These are phyloP conservation scores for Myanophis thanlyinensis DNA, from an alignment of 2,113 vertebrate genomes.

Conservation along the genomic window DNA sequence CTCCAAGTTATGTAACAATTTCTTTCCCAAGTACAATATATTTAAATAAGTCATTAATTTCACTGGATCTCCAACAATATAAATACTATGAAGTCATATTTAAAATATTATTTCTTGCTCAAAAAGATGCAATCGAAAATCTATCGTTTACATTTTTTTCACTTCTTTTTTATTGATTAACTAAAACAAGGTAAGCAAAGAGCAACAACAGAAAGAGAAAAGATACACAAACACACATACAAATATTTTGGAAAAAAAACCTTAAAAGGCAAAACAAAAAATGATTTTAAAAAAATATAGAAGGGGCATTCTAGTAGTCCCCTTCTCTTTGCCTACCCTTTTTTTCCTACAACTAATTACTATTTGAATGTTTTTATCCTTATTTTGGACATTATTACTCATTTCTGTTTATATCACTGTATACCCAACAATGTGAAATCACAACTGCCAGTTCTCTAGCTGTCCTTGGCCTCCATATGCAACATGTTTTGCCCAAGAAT, in stretches of 20 bases:
- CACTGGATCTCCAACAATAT: background rate
- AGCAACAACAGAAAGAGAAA: background rate
- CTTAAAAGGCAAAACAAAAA: background rate
- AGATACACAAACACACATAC: background rate
- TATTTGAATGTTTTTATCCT: background rate
- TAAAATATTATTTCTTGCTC: background rate
- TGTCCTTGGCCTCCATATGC: background rate
- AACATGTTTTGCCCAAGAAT: background rate
- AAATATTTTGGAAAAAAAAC: background rate
- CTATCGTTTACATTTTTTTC: background rate
- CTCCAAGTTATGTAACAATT: background rate
- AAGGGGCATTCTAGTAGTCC: background rate
- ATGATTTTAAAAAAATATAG: background rate
- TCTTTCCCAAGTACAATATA: background rate
- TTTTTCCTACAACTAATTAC: background rate
- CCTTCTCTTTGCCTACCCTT: background rate
- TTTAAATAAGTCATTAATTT: background rate
- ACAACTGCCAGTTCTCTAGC: background rate
- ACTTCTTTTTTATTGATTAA: background rate
- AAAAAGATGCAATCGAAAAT: background rate
- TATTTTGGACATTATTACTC: background rate
- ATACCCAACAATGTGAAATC: background rate
- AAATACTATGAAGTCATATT: background rate
- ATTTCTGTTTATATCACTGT: background rate
- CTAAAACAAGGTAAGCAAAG: background rate